Conservation (phyloP, 2,113 vertebrate species). For the Eudyptes chrysolophus region DNA sequence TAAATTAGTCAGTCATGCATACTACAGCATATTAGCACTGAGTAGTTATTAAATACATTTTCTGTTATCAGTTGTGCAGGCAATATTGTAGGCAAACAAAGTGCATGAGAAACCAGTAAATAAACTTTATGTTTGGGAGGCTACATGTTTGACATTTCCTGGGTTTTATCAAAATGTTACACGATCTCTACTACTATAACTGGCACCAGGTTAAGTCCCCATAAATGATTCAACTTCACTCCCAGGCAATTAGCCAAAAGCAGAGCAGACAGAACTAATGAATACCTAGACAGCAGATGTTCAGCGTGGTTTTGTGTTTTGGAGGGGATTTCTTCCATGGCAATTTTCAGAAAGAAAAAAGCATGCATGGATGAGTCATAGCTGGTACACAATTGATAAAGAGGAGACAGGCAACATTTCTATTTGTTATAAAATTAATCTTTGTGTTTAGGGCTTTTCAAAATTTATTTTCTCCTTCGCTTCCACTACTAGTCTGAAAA, state of each 20-base stretch:
- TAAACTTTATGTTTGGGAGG: conserved; percentile 73
- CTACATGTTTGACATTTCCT: conserved; percentile 37
- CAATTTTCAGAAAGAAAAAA: conserved; percentile 29
- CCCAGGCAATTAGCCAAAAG: conserved; percentile 65
- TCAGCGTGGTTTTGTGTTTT: conserved; percentile 42
- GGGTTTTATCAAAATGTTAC: conserved; percentile 51
- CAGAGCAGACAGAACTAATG: conserved; percentile 63
- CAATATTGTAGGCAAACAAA: conserved; percentile 76
- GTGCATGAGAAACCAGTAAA: conserved; percentile 69
- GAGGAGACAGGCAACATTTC: conserved; percentile 16
- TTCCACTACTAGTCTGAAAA: conserved; percentile 5
- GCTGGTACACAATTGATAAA: conserved; percentile 24
- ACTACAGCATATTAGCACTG: conserved; percentile 78
- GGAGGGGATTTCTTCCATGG: conserved; percentile 42
- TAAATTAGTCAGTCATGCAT: conserved; percentile 85
- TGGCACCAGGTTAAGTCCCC: conserved; percentile 36
- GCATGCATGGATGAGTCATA: conserved; percentile 31
- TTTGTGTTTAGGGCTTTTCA: conserved; percentile 17
- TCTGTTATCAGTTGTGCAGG: conserved; percentile 76
- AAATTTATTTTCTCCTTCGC: background rate
- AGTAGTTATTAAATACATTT: conserved; percentile 81
- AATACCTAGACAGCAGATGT: conserved; percentile 72
- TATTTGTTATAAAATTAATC: conserved; percentile 23
- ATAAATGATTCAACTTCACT: conserved; percentile 61
- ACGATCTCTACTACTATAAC: conserved; percentile 57